Base-by-base conservation (phyloP, 2,888 invertebrate genomes). In the Crepidodera aurea region DNA sequence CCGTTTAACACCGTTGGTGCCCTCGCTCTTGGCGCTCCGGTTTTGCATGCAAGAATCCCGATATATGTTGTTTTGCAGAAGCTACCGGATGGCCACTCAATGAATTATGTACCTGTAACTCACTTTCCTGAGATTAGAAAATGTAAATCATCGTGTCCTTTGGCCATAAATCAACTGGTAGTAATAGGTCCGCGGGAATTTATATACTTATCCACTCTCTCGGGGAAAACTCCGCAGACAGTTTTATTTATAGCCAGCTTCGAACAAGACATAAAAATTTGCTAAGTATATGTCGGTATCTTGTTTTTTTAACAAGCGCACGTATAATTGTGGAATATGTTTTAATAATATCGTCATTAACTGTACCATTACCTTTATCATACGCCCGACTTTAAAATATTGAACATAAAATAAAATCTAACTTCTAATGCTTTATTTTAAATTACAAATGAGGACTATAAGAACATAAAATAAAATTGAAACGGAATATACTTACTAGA, bases 61-160 rank as follows among this genome's bases (percentile, higher is more conserved):
- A 71, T 67, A 67, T 57, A 46, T 66, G 68, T 71, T 71, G 73
- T 71, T 73, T 68, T 65, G 70, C 71, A 70, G 69, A 73, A 67
- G 75, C 76, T 76, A 77, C 77, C 75, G 77, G 75, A 75, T 76
- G 74, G 69, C 68, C 72, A 67, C 50, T 67, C 67, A 66, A 73
- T 75, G 74, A 75, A 66, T 75, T 75, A 75, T 73, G 64, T 65
- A 61, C 71, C 67, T 69, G 70, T 69, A 69, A 66, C 68, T 66
- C 71, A 66, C 71, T 73, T 70, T 73, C 71, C 71, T 71, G 69
- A 70, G 70, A 74, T 73, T 72, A 74, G 73, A 74, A 73, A 74
- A 73, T 72, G 67, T 68, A 70, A 71, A 68, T 69, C 68, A 67
- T 69, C 63, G 40, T 48, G 64, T 66, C 60, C 58, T 40, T 54